Evolutionary conservation across 2,113 vertebrate genomes (phyloP).

Genomic region (Rousettus leschenaultii): DNA sequence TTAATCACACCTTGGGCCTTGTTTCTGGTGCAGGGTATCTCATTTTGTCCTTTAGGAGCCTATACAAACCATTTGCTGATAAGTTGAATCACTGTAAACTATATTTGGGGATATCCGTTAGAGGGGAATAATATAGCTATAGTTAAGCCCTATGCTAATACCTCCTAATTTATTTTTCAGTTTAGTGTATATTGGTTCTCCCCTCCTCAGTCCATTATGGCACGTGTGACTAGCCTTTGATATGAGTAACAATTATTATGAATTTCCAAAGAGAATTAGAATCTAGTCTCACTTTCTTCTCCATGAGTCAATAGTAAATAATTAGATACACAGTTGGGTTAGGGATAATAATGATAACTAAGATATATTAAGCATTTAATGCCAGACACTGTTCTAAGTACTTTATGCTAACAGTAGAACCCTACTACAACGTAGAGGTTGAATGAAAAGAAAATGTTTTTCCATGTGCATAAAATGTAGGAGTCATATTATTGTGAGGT

Average conservation of each 20-base stretch:
- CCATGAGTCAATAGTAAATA: constrained; percentile 16
- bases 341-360: constrained; percentile 2
- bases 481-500: not conserved
- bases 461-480: not conserved
- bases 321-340: not conserved
- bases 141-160: not conserved
- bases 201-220: not conserved
- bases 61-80: constrained; percentile 2
- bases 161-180: constrained; percentile 1
- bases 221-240: not conserved
- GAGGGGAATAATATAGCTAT: not conserved
- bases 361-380: constrained; percentile 28
- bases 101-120: not conserved
- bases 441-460: not conserved
- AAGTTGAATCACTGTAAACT: constrained; percentile 28
- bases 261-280: constrained; percentile 6
- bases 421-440: not conserved
- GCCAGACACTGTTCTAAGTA: not conserved
- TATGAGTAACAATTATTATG: not conserved
- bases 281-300: not conserved
- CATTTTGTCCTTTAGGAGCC: not conserved
- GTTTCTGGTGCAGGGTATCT: not conserved
- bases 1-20: not conserved
- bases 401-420: constrained; percentile 22
- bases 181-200: constrained; percentile 8